phyloP scores from a whole-genome alignment of 1,140 invertebrate species.

The Macrobrachium nipponense region DNA sequence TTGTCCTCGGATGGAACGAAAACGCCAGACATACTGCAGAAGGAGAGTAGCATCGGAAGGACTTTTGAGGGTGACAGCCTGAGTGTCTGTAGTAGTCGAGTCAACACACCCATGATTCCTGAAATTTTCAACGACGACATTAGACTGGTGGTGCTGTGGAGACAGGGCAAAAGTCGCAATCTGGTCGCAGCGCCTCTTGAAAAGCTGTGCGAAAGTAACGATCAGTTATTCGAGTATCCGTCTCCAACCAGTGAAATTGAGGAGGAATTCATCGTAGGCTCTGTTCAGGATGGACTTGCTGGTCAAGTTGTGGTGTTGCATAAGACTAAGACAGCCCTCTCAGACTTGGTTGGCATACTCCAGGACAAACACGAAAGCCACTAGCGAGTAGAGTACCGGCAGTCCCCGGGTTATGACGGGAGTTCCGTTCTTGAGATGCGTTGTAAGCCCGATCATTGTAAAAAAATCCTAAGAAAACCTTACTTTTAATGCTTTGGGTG shows the following conservation, averaged over 20 bases:
- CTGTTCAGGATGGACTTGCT: constrained; percentile 56
- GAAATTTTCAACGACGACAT: constrained; percentile 38
- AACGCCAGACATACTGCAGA: not conserved
- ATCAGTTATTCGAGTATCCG: constrained; percentile 34
- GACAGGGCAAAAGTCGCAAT: constrained; percentile 56
- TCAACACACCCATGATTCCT: constrained; percentile 50
- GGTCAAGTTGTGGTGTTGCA: constrained; percentile 62
- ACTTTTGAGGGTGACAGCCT: constrained; percentile 14
- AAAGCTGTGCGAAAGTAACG: constrained; percentile 34
- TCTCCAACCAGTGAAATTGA: constrained; percentile 31
- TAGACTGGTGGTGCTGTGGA: constrained; percentile 39
- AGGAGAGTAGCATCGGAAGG: constrained; percentile 11
- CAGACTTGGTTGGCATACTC: constrained; percentile 59
- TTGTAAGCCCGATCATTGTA: too few relatives aligned
- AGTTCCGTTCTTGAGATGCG: too few relatives aligned
- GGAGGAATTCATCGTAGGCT: constrained; percentile 50
- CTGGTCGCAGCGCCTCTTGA: constrained; percentile 40
- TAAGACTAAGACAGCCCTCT: constrained; percentile 54
- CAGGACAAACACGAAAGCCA: constrained; percentile 37
- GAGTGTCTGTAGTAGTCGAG: constrained; percentile 36
- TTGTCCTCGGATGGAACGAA: not conserved
- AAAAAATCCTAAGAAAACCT: too few relatives aligned
- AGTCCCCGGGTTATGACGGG: too few relatives aligned
- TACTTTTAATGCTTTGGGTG: too few relatives aligned
- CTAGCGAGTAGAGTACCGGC: too few relatives aligned